Evolutionary conservation across 2,888 invertebrate species (phyloP), one percentile per base, ranked within the genome.

Genomic region (Graphium colonna): DNA sequence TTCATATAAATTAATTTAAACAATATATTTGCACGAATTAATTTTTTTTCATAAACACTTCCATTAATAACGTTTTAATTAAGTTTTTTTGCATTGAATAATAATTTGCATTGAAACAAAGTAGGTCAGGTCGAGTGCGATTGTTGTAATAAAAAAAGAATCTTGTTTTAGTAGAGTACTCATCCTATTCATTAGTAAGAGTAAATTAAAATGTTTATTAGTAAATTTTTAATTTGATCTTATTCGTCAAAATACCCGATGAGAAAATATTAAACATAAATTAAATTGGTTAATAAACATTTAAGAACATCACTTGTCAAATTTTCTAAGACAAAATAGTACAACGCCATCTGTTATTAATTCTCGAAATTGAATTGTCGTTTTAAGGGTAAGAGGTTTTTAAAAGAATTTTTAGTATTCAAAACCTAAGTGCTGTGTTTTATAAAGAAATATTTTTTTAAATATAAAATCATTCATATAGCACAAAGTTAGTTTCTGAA

Each of bases 61-160:
- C 12, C 15, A 33, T 10, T 33, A 10, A 9, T 10, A 33, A 33
- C 3, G 8, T 31, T 39, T 45, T 38, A 26, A 51, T 17, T 31
- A 21, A 12, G 16, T 15, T 47, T 38, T 40, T 43, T 10, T 40
- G 7, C n/a, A 53, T 44, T 38, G 33, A 9, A 36, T 38, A 31
- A 8, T 17, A 48, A 44, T 49, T 41, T 45, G 21, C 44, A 38
- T 36, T 50, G 41, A 55, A 50, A 41, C 8, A 15, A 55, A 46
- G 15, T 50, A 21, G 46, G 45, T 50, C 50, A 55, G 45, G 41
- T 50, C 17, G 45, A 55, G 50, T 55, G 40, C 50, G 21, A 54
- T 50, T 50, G 41, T 26, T 17, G 26, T 54, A 50, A 52, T 52
- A 43, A 51, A 46, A 46, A 50, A 50, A 50, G 15, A 38, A 53